These are phyloP conservation scores for Trissoscelio sp. DNA, from an alignment of 2,888 invertebrate genomes.

Conservation along the genomic window DNA sequence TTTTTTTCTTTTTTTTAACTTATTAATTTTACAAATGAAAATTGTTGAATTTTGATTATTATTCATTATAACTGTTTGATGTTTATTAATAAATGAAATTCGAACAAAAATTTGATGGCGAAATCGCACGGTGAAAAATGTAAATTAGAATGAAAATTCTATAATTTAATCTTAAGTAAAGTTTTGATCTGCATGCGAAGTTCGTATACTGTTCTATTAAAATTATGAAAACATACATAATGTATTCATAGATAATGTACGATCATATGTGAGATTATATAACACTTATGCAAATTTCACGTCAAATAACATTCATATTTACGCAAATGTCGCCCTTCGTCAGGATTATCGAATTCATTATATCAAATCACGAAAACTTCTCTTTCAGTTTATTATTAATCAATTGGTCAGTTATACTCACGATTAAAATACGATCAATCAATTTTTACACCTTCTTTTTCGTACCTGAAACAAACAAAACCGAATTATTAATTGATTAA, in stretches of 20 bases:
- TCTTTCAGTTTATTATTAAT: constrained; percentile 5
- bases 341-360: constrained; percentile 34
- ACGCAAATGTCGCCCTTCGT: constrained; percentile 27
- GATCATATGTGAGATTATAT: constrained; percentile 44
- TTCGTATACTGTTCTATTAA: neutral
- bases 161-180: constrained; percentile 10
- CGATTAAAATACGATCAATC: neutral
- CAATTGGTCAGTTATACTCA: constrained; percentile 13
- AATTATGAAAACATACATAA: constrained; percentile 44
- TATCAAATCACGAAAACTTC: constrained; percentile 21
- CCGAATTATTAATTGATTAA: neutral
- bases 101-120: too few species aligned
- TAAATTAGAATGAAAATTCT: too few species aligned
- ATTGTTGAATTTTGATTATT: too few species aligned
- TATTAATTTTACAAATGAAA: too few species aligned
- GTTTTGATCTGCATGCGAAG: neutral
- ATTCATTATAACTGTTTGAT: too few species aligned
- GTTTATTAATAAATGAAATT: too few species aligned
- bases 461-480: constrained; percentile 34
- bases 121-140: too few species aligned
- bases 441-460: neutral
- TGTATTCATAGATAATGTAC: constrained; percentile 39
- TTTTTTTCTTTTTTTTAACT: too few species aligned
- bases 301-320: constrained; percentile 46
- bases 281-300: constrained; percentile 54